Base-by-base conservation (phyloP, 1,140 invertebrate genomes). In the Drosophila biarmipes region DNA sequence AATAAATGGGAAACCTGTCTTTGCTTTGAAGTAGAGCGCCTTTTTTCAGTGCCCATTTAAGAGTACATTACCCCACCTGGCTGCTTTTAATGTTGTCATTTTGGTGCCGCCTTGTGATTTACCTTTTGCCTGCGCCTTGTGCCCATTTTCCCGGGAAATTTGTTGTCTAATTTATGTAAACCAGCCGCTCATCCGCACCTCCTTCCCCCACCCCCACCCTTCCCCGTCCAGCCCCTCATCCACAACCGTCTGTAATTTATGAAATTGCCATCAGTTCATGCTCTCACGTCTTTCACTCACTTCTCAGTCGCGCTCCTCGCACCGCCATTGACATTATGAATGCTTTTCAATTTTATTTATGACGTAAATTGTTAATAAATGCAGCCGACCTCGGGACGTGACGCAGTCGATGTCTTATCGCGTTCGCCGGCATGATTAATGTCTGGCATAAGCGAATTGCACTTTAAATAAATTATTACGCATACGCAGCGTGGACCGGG, bases 351-450 rank as follows among this genome's bases (percentile, higher is more conserved):
- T 86, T 86, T 86, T 86, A 79, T 82, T 87, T 86, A 81, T 81
- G 82, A 87, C 82, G 73, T 48, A 82, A 86, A 87, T 87, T 87
- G 74, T 86, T 87, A 87, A 89, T 86, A 86, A 86, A 87, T 87
- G 78, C 81, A 78, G 61, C 52, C 46, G 35, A 49, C 63, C 35
- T 35, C 49, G 42, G 46, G 17, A 53, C 55, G 61, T 68, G 52
- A 53, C 67, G 56, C 53, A 46, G 37, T 52, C 37, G 38, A 43
- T 21, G 43, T 54, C 40, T 48, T 67, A 57, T 67, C 56, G 63
- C 53, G 49, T 49, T 58, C 34, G 21, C 54, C 21, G 48, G 27
- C 54, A 89, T 86, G 82, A 86, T 86, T 82, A 78, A 86, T 86
- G 82, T 61, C 24, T 64, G 52, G 35, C 82, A 87, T 87, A 87